These are phyloP conservation scores for Callithrix jacchus DNA, from an alignment of 2,113 vertebrate species.

Conservation along the genomic window DNA sequence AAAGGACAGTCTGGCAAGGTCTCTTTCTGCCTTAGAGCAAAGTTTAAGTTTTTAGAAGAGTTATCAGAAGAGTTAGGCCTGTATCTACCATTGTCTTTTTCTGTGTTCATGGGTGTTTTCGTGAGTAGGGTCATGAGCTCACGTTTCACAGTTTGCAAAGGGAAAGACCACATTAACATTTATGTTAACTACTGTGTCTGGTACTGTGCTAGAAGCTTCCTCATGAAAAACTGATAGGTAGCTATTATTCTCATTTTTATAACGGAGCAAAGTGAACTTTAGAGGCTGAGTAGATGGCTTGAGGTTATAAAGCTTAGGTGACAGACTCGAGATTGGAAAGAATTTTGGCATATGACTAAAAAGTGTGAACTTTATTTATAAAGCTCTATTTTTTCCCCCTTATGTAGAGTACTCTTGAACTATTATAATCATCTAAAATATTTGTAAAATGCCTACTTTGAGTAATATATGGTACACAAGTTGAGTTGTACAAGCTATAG, in stretches of 20 bases:
- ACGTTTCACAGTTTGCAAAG: neutral
- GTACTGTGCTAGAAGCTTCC: neutral
- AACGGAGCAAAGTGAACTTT: neutral
- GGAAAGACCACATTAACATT: neutral
- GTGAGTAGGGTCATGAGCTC: neutral
- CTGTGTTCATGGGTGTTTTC: neutral
- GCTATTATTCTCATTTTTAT: neutral
- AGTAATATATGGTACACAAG: neutral
- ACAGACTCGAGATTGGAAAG: neutral
- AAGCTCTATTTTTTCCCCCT: neutral
- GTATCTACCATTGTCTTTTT: neutral
- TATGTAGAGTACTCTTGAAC: neutral
- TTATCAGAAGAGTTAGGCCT: neutral
- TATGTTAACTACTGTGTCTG: neutral
- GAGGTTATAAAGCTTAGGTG: neutral
- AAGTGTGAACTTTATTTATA: neutral
- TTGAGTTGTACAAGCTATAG: neutral
- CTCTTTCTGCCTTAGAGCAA: neutral
- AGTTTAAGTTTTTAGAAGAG: neutral
- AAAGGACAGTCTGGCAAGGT: neutral
- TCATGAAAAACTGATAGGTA: neutral
- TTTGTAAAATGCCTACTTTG: neutral
- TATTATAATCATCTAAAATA: neutral
- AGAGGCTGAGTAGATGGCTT: neutral
- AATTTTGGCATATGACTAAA: slow-evolving; percentile 22